Evolutionary conservation across 2,888 invertebrate species (phyloP), one percentile per base, ranked within the genome.

Genomic region (Priocnemis perturbator): DNA sequence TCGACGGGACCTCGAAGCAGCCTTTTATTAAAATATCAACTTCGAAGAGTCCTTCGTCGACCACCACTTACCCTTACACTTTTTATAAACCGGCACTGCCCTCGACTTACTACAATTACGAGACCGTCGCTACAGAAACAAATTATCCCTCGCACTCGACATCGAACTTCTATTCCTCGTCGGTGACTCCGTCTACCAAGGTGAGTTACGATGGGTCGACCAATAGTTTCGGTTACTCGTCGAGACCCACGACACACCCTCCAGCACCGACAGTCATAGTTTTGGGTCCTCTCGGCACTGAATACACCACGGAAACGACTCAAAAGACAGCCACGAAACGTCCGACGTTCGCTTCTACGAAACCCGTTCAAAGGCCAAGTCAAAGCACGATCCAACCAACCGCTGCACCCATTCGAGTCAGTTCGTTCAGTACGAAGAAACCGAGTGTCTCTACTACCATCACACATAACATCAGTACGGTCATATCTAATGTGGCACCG

Each of bases 251-350:
- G 0, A 89, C 84, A 0, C 88, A 88, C 72, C 90, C 90, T 68
- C 91, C 90, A 69, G 91, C 92, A 11, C 92, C 93, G 0, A 93
- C 92, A 0, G 90, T 93, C 3, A 92, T 93, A n/a, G 92, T 93
- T 7, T 84, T 93, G 1, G 91, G 91, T 0, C 91, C 92, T 3
- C 66, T 86, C 0, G 84, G 83, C 15, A 86, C 88, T 19, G 86
- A 88, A 44, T 85, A 78, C 70, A 85, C 83, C 37, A 87, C 88
- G 0, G 79, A 85, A 11, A 84, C 86, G 1, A 87, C 87, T 3
- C 85, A 84, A 48, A 85, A 85, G 53, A 82, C 85, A 0, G 82
- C 88, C 0, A 86, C 87, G 1, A 63, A 55, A 19, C 65, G 48
- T 23, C 60, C 60, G 19, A 19, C 19, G 5, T 50, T 19, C 19